Evolutionary conservation across 2,113 vertebrate genomes (phyloP), one percentile per base, ranked within the genome.

Genomic region (Neolamprologus fasciatus): DNA sequence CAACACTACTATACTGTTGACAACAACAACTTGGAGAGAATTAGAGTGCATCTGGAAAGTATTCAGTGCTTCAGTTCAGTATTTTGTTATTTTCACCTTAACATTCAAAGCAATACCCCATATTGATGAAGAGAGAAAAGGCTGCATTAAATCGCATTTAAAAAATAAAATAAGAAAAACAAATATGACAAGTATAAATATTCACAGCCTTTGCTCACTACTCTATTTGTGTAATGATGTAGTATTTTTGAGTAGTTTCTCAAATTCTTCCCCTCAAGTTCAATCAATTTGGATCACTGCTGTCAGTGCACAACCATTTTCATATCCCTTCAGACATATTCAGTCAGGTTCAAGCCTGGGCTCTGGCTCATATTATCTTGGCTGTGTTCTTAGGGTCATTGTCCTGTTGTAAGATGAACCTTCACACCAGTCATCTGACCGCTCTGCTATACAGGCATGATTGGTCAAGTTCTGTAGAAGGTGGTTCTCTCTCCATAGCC

Each of bases 261-360:
- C 47, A 0, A 50, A 50, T 19, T 50, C 47, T 3, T 3, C 0
- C 47, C 47, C 16, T 50, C 2, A 50, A 17, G 45, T 50, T 50
- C 0, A 50, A 5, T 9, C 0, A 50, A 5, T 50, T 50, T 50
- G 3, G 47, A 50, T 50, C 47, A 50, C 4, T 50, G 0, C 8
- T 50, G 47, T 50, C 47, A 50, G 47, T 50, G 8, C 16, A 50
- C 16, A 50, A 1, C 16, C 16, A 50, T 50, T 50, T 50, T 50
- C 47, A 19, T 16, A 50, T 50, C 16, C 4, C 47, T 50, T 50
- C 16, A 50, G 47, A 50, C 2, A 50, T 50, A 0, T 19, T 50
- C 45, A 8, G 7, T 50, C 45, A 50, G 4, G 16, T 50, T 17
- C 16, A 50, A 51, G 47, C 2, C 3, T 50, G 17, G 16, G 8